phyloP scores from a whole-genome alignment of 2,888 invertebrate species.

The Piscicola geometra region DNA sequence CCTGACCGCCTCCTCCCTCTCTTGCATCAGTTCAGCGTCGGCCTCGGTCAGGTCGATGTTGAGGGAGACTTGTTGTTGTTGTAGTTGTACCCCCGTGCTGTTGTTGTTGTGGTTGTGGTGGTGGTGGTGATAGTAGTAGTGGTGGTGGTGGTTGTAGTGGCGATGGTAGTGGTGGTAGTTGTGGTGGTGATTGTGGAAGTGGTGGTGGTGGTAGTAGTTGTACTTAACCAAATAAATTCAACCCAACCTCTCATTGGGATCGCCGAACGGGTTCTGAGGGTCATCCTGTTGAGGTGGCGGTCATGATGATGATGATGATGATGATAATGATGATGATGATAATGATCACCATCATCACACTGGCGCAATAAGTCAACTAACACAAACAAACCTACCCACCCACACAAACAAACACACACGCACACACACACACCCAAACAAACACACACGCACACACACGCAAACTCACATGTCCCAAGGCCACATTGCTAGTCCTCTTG shows the following conservation, averaged over 20 bases:
- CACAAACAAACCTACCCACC: not conserved
- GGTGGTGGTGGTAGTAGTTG: not conserved
- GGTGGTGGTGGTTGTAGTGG: not conserved
- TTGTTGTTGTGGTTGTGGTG: too few species aligned
- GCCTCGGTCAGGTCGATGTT: slow-evolving; percentile 60
- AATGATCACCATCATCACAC: not conserved
- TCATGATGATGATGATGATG: not conserved
- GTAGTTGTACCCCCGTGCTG: not conserved
- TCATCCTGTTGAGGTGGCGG: not conserved
- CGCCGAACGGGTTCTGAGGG: not conserved
- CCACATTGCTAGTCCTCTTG: too few species aligned
- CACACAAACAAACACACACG: too few species aligned
- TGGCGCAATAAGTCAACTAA: not conserved
- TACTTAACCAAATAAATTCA: too few species aligned
- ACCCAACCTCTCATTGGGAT: not conserved
- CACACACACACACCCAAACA: too few species aligned
- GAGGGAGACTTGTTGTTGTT: slow-evolving; percentile 18
- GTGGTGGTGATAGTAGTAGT: too few species aligned
- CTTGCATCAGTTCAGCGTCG: slow-evolving; percentile 75
- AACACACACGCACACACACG: too few species aligned
- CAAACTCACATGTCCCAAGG: too few species aligned
- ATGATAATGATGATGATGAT: not conserved
- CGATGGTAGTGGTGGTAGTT: not conserved
- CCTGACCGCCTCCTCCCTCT: slow-evolving; percentile 81
- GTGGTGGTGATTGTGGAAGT: not conserved